Percentiles rank a stretch among this genome's conserved stretches.
phyloP scores from a whole-genome alignment of 2,888 invertebrate species.

The Panopea generosa region DNA sequence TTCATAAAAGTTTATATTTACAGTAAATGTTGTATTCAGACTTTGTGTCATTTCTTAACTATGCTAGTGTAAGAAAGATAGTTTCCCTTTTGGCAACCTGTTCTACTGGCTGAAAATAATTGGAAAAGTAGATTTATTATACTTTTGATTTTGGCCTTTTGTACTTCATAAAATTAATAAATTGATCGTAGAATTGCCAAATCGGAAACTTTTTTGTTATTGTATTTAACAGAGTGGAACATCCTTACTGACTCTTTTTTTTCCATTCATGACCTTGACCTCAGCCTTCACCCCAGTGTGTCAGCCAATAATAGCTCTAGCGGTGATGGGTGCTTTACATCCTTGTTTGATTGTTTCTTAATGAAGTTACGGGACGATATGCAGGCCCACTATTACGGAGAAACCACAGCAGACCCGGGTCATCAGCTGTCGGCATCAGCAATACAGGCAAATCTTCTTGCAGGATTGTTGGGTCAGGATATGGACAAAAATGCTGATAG shows the following conservation, averaged over 20 bases:
- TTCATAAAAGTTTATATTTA: too few species aligned
- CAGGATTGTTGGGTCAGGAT: constrained; percentile 33
- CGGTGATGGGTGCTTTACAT: constrained; percentile 56
- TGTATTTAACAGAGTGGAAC: too few species aligned
- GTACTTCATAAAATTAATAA: too few species aligned
- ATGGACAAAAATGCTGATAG: constrained; percentile 5
- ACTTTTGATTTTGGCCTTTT: too few species aligned
- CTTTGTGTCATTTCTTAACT: too few species aligned
- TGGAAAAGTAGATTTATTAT: too few species aligned
- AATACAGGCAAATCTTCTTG: constrained; percentile 32
- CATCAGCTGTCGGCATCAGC: neutral
- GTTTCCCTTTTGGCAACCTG: too few species aligned
- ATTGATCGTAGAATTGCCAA: too few species aligned
- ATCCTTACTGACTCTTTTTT: constrained; percentile 25
- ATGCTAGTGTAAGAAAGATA: too few species aligned
- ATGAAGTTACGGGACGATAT: constrained; percentile 27
- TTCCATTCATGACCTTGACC: constrained; percentile 42
- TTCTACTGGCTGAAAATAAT: too few species aligned
- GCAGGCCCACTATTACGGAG: constrained; percentile 9
- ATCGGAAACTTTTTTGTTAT: too few species aligned
- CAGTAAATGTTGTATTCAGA: too few species aligned
- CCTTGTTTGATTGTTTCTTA: constrained; percentile 48
- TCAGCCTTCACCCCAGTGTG: constrained; percentile 23
- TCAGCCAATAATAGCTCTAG: constrained; percentile 32
- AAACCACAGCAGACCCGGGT: constrained; percentile 6